A percentile compares a stretch with the other conserved stretches of the same genome.
These are phyloP conservation scores for Tenualosa thibaudeaui DNA, from an alignment of 2,797 vertebrate genomes.

Conservation along the genomic window DNA sequence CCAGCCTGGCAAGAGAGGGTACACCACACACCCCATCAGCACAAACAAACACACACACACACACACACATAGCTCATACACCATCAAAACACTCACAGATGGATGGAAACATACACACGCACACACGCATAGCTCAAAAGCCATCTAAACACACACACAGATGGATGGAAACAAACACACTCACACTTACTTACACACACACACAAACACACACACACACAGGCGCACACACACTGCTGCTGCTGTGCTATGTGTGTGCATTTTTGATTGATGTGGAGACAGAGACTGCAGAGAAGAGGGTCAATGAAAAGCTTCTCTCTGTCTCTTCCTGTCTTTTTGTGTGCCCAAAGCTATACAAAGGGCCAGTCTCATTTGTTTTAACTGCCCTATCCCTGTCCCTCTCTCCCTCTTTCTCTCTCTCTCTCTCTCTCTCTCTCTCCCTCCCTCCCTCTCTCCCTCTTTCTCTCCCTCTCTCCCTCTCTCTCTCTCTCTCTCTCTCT, in stretches of 20 bases:
- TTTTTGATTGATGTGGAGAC: not conserved
- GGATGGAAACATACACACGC: not conserved
- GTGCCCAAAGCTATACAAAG: not conserved
- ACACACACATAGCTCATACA: not conserved
- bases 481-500: conserved; percentile 46
- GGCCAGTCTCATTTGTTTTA: not conserved
- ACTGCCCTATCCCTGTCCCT: not conserved
- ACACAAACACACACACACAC: not conserved
- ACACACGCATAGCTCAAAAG: not conserved
- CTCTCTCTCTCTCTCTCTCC: no score
- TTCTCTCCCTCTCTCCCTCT: no score
- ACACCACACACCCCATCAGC: not conserved
- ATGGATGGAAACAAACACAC: no score
- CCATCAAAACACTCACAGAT: not conserved
- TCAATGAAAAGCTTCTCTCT: no score
- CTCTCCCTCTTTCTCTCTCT: no score
- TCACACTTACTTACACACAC: not conserved
- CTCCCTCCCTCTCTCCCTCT: no score
- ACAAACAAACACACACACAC: no score
- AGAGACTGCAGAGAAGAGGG: not conserved
- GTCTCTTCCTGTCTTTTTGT: no score
- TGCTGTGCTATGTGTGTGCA: no score
- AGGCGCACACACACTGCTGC: no score
- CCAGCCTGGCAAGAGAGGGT: not conserved
- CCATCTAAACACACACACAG: no score